Evolutionary conservation across 2,888 invertebrate species (phyloP), one percentile per base, ranked within the genome.

Genomic region (Rhyacophila evoluta): DNA sequence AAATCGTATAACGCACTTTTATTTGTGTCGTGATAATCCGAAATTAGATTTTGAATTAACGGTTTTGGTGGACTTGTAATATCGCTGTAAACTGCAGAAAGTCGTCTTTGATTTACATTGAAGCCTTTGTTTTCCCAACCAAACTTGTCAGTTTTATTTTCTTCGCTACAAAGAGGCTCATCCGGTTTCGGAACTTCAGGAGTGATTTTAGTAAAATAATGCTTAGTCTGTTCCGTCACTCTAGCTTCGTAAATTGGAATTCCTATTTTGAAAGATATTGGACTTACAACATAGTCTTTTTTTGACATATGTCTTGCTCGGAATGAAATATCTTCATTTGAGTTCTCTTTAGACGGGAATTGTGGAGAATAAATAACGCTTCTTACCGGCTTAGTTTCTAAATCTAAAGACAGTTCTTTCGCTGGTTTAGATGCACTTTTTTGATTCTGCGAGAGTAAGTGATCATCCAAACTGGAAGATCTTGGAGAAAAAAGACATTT

Each of bases 41-140:
- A 77, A n/a, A 72, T 68, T n/a, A 67, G 15, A 28, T 73, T 75
- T n/a, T 68, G 75, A 39, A 72, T 79, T 19, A 29, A 55, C 0
- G 77, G 41, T 15, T 75, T 72, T 19, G 72, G 25, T 2, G 79
- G 73, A 33, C 74, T 73, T 39, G 27, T 67, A 1, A 72, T 68
- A 55, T 77, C 77, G 5, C 67, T 74, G 11, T 39, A 74, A 12
- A 70, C 10, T 19, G 72, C 15, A 8, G 79, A 72, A 1, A 77
- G 41, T 19, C 36, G 70, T 75, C 77, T 77, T 74, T 82, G 82
- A 70, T 82, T 82, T 15, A 41, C 82, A 72, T 70, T 84, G 84
- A 90, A 90, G 0, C 88, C 90, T 86, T 89, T 90, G 82, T 90
- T 89, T 86, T 89, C 89, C 89, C 89, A 90, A 72, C 89, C 90